Percentiles rank a stretch among this genome's conserved stretches.
phyloP scores from a whole-genome alignment of 2,888 invertebrate species.

The Biston stratarius region DNA sequence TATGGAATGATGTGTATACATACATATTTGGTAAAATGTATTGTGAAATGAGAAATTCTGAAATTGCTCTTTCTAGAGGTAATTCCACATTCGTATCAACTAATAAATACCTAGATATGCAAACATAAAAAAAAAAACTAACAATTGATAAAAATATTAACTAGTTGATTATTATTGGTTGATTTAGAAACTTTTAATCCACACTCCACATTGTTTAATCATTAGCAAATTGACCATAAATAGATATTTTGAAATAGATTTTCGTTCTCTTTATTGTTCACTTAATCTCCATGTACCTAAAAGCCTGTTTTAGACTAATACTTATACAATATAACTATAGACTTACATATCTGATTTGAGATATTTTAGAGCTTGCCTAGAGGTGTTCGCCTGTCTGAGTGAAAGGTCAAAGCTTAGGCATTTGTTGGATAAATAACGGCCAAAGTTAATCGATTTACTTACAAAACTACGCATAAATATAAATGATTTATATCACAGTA shows the following conservation, averaged over 20 bases:
- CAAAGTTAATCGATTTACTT: constrained; percentile 37
- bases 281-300: neutral
- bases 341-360: constrained; percentile 22
- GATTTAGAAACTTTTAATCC: neutral
- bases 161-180: too few species aligned
- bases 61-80: too few species aligned
- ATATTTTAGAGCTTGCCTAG: constrained; percentile 30
- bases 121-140: too few species aligned
- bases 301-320: constrained; percentile 1
- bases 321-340: constrained; percentile 5
- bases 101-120: too few species aligned
- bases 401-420: constrained; percentile 44
- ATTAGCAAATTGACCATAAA: too few species aligned
- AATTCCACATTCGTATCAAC: too few species aligned
- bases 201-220: neutral
- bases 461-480: constrained; percentile 32
- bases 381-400: constrained; percentile 38
- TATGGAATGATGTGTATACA: too few species aligned
- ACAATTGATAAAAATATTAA: too few species aligned
- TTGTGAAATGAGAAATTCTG: too few species aligned
- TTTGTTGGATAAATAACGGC: constrained; percentile 31
- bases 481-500: constrained; percentile 25
- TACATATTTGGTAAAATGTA: too few species aligned
- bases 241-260: neutral
- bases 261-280: neutral